Base-by-base conservation (phyloP, 2,797 vertebrate genomes). In the Eulemur coronatus region DNA sequence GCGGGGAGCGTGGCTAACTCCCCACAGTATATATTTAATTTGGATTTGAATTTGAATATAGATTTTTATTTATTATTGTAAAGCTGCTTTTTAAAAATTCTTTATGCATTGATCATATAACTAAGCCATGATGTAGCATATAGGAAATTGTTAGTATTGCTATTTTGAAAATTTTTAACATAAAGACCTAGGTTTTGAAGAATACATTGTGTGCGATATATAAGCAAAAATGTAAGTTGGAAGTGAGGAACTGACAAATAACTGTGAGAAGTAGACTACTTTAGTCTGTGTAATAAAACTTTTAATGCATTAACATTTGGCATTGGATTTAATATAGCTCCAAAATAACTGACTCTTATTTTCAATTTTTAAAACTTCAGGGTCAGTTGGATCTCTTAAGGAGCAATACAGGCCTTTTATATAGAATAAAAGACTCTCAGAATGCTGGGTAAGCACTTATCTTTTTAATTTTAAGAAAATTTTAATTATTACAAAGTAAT, bases 371-470 rank as follows among this genome's bases (percentile, higher is more conserved):
- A 91, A 96, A 97, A 96, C 96, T 89, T 50, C 98, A 99, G 99
- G 99, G 99, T 70, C 99, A 99, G 52, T 98, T 99, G 98, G 99
- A 99, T 97, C 99, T 99, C 75, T 99, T 99, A 96, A 98, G 99
- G 96, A 99, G 99, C 98, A 99, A 98, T 89, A 98, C 99, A 12
- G 99, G 99, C 30, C 99, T 99, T 76, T 98, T 99, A 28, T 99
- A 99, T 97, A 98, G 99, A 93, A 98, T 99, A 97, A 99, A 99
- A 97, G 99, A 99, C 93, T 90, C 98, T 17, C 99, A 99, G 97
- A 99, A 98, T 87, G 95, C 99, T 46, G 99, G 99, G 99, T 99
- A 98, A 98, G 97, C 43, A 93, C 55, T 24, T 96, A 4, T 57
- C 75, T 96, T 92, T 72, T 89, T 78, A 41, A 95, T 92, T 95